phyloP scores from a whole-genome alignment of 2,888 invertebrate species.

The Globia sparganii region DNA sequence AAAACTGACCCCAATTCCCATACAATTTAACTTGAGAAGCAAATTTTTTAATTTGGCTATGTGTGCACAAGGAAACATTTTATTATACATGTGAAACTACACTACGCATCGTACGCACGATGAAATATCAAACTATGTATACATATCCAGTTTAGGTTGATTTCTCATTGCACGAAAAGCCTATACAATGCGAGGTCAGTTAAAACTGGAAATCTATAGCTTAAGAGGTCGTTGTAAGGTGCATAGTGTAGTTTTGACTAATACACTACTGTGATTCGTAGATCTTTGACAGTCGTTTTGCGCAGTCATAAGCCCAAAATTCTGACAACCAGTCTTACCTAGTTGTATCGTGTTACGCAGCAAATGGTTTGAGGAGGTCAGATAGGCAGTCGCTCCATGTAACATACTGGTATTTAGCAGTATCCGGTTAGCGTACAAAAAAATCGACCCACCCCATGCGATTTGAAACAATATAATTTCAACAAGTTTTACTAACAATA shows the following conservation, averaged over 20 bases:
- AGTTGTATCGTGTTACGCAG: not conserved
- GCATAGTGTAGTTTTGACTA: not conserved
- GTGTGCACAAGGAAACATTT: not conserved
- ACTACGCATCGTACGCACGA: too few species aligned
- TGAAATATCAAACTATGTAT: too few species aligned
- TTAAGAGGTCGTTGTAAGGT: not conserved
- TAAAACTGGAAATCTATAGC: too few species aligned
- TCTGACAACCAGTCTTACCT: not conserved
- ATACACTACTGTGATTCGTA: not conserved
- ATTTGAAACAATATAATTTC: too few species aligned
- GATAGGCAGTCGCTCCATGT: not conserved
- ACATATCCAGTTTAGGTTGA: too few species aligned
- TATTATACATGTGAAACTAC: too few species aligned
- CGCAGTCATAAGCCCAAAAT: not conserved
- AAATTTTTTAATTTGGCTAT: not conserved
- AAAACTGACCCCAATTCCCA: slow-evolving; percentile 5
- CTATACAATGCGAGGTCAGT: too few species aligned
- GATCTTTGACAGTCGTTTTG: not conserved
- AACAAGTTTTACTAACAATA: too few species aligned
- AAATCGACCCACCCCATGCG: too few species aligned
- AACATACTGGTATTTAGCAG: not conserved
- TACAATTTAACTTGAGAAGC: not conserved
- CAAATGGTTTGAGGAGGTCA: not conserved
- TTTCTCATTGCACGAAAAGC: too few species aligned
- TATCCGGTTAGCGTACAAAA: too few species aligned